These are phyloP conservation scores for Disparrhopalites patrizii DNA, from an alignment of 2,888 invertebrate species.

Conservation along the genomic window DNA sequence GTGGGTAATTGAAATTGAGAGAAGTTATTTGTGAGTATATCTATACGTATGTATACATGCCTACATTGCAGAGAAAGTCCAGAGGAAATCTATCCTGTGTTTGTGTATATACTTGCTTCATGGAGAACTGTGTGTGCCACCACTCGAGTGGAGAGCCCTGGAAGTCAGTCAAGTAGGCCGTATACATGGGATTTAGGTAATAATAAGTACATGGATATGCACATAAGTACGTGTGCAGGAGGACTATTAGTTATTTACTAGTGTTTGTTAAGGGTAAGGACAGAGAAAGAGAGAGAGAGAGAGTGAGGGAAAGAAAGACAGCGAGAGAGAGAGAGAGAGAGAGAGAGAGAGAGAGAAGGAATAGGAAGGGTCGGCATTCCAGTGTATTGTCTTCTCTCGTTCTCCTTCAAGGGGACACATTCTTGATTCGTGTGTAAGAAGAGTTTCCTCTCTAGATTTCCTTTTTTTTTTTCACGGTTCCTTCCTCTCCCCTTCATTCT, in stretches of 20 bases:
- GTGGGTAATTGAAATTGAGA: constrained; percentile 11
- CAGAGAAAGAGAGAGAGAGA: not conserved
- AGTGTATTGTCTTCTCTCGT: constrained; percentile 24
- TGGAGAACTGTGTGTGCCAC: constrained; percentile 7
- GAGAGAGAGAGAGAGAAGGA: not conserved
- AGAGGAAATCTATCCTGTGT: not conserved
- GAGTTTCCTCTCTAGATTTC: constrained; percentile 21
- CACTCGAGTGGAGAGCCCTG: not conserved
- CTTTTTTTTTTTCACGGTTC: constrained; percentile 16
- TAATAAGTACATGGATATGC: not conserved
- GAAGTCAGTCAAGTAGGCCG: not conserved
- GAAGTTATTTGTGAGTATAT: not conserved
- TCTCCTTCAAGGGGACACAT: constrained; percentile 31
- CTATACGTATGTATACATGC: not conserved
- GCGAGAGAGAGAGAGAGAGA: no score
- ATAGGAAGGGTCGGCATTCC: constrained; percentile 26
- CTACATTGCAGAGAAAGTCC: not conserved
- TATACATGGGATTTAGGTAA: not conserved
- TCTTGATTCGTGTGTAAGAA: constrained; percentile 20
- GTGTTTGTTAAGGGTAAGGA: not conserved
- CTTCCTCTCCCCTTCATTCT: constrained; percentile 20
- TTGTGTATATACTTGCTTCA: no score
- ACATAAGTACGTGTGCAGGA: not conserved
- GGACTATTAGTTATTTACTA: not conserved
- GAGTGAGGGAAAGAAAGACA: no score